A percentile compares a stretch with the other conserved stretches of the same genome.
Conservation (phyloP, 2,888 invertebrate genomes). For the Netelia inedita region DNA sequence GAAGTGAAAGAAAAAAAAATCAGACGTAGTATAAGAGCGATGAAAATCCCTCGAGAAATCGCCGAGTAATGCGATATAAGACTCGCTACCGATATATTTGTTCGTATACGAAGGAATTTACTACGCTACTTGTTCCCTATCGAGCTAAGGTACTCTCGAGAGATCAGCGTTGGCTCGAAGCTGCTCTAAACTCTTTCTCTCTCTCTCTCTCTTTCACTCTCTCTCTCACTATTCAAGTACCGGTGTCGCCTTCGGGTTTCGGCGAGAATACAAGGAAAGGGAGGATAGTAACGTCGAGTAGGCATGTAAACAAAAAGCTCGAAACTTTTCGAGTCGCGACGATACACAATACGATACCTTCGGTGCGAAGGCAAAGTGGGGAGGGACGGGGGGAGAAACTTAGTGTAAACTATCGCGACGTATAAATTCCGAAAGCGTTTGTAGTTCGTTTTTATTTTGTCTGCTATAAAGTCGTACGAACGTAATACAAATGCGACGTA, state of each 20-base stretch:
- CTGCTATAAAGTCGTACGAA: too few species aligned
- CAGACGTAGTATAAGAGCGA: not conserved
- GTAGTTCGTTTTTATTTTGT: too few species aligned
- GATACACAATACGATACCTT: constrained; percentile 42
- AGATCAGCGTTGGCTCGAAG: constrained; percentile 31
- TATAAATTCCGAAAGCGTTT: not conserved
- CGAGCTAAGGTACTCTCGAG: constrained; percentile 38
- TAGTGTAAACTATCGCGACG: constrained; percentile 47
- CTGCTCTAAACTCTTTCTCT: constrained; percentile 16
- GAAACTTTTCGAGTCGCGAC: constrained; percentile 61
- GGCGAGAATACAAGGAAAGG: not conserved
- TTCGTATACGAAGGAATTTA: not conserved
- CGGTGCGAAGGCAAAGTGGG: constrained; percentile 43
- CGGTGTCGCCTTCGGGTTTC: constrained; percentile 52
- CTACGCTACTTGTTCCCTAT: constrained; percentile 37
- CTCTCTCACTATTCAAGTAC: not conserved
- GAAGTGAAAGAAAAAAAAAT: not conserved
- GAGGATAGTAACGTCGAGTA: constrained; percentile 40
- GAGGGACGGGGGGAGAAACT: constrained; percentile 51
- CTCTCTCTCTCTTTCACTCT: too few species aligned
- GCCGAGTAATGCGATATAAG: not conserved
- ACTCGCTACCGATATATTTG: not conserved
- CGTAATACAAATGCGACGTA: too few species aligned
- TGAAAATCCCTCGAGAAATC: constrained; percentile 39
- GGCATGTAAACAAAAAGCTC: constrained; percentile 51